phyloP scores from a whole-genome alignment of 2,888 invertebrate species.

The Melinaea marsaeus region DNA sequence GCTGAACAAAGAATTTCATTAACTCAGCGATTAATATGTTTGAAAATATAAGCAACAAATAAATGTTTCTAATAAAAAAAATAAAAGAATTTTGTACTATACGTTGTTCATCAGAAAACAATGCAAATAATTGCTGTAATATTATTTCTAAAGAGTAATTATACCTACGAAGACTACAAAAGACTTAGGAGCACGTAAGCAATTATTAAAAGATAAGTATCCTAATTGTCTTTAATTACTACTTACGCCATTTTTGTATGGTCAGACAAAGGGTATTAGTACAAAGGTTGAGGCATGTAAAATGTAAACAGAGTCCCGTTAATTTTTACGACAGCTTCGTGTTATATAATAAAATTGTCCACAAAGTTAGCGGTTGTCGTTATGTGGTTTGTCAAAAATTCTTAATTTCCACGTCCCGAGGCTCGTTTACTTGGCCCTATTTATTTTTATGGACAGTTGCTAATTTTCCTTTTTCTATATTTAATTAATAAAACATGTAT shows the following conservation, averaged over 20 bases:
- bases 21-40: constrained; percentile 5
- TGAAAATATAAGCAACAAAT: background rate
- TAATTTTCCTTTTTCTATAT: constrained; percentile 1
- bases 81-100: too few species aligned
- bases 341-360: constrained; percentile 54
- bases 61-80: too few species aligned
- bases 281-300: constrained; percentile 37
- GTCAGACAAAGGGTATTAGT: background rate
- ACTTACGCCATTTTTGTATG: too few species aligned
- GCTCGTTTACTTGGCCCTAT: constrained; percentile 54
- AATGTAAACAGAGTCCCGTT: constrained; percentile 46
- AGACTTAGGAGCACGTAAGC: too few species aligned
- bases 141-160: too few species aligned
- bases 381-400: constrained; percentile 58
- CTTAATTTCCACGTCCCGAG: constrained; percentile 49
- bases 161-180: too few species aligned
- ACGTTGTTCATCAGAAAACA: too few species aligned
- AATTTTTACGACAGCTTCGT: constrained; percentile 51
- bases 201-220: too few species aligned
- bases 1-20: constrained; percentile 23
- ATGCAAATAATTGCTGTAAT: too few species aligned
- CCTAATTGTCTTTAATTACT: too few species aligned
- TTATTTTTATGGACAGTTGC: constrained; percentile 50
- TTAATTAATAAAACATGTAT: background rate
- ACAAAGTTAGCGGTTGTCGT: constrained; percentile 40